Base-by-base conservation (phyloP, 2,888 invertebrate genomes). In the Lomographa bimaculata region DNA sequence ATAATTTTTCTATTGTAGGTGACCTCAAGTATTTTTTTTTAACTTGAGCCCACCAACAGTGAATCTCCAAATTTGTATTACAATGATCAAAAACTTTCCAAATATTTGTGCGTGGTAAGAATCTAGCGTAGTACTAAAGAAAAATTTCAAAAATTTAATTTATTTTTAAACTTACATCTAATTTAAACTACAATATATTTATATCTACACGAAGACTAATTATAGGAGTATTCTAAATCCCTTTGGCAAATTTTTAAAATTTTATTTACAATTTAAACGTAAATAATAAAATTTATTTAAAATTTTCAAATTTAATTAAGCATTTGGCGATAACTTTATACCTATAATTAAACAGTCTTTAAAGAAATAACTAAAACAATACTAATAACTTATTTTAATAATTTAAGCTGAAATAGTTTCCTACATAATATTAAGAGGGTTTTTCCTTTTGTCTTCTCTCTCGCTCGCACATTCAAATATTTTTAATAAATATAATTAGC, bases 211-310 rank as follows among this genome's bases (percentile, higher is more conserved):
- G 37, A 60, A 57, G 62, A 59, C 63, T 60, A 55, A 60, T 67
- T 71, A 72, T 71, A 73, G 50, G 57, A 69, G 59, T 72, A 74
- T 55, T 64, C 64, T 77, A 74, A 61, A 75, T 46, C 36, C 52
- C 80, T 83, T 83, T 83, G 83, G 83, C 80, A 70, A 79, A 81
- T 71, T 67, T n/a, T 56, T 56, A 40, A 56, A 44, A 50, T 50
- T 52, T 58, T 83, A 81, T 81, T 73, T 82, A 83, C 83, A 80
- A 52, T 38, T 49, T 41, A 26, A 36, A 33, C 20, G 16, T 35
- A 33, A 34, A 23, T 23, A 12, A 33, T 20, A 29, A 28, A 40
- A 25, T 25, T 27, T 10, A 19, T 28, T 17, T 29, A 17, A 30
- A 16, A 33, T 37, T 30, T 37, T 35, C 12, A 38, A 30, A 41